Conservation (phyloP, 2,113 vertebrate species). For the Chiloscyllium plagiosum region DNA sequence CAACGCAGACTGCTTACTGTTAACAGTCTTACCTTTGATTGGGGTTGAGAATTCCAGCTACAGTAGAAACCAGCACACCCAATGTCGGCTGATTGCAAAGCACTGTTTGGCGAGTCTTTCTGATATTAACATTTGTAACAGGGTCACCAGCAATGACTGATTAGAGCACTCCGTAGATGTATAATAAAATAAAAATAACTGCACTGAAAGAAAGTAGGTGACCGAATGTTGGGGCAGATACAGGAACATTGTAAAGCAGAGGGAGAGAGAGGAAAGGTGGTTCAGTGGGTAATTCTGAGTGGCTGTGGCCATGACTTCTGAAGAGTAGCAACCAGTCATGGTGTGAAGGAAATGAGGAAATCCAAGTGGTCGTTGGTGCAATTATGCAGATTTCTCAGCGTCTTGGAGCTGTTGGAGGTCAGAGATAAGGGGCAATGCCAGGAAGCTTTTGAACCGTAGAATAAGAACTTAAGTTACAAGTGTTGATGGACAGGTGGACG, state of each 20-base stretch:
- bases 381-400: not conserved
- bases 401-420: not conserved
- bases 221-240: not conserved
- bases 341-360: not conserved
- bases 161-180: no score
- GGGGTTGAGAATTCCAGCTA: no score
- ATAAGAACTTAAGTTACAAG: not conserved
- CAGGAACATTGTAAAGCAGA: not conserved
- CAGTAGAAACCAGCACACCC: not conserved
- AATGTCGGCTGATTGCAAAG: not conserved
- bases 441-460: not conserved
- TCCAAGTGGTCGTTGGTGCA: not conserved
- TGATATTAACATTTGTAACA: not conserved
- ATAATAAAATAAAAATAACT: not conserved
- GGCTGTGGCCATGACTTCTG: not conserved
- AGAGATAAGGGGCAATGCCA: not conserved
- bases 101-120: not conserved
- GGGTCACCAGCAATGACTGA: not conserved
- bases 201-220: not conserved
- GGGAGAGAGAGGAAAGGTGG: not conserved
- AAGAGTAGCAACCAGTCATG: no score
- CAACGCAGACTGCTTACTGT: no score
- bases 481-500: not conserved
- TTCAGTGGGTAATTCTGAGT: not conserved
- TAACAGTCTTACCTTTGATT: no score